Base-by-base conservation (phyloP, 2,113 vertebrate genomes). In the Dicrurus megarhynchus region DNA sequence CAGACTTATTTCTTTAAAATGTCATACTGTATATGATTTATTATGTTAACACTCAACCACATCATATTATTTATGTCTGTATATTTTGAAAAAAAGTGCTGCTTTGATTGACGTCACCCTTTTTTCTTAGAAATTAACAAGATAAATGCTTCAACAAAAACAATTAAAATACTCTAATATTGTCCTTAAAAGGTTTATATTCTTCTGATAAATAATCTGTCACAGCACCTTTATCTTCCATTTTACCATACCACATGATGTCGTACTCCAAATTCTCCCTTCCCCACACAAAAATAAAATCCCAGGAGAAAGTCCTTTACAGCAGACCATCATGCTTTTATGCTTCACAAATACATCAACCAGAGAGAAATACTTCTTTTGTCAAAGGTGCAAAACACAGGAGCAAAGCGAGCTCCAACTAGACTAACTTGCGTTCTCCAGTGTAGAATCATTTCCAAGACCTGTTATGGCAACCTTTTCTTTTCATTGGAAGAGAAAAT, bases 31-130 rank as follows among this genome's bases (percentile, higher is more conserved):
- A 98, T 98, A 98, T 98, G 98, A 98, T 98, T 98, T 98, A 98
- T 98, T 98, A 98, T 98, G 98, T 98, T 98, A 98, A 98, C 98
- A 98, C 98, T 98, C 98, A 98, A 98, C 98, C 98, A 98, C 98
- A 98, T 98, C 97, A 98, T 98, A 98, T 98, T 98, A 98, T 98
- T 98, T 98, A 98, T 98, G 98, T 97, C 98, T 97, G 98, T 98
- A 98, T 98, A 98, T 98, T 97, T 97, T 96, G 98, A 97, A 98
- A 98, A 97, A 98, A 98, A 98, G 98, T 98, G 98, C 97, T 98
- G 98, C 97, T 98, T 95, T 97, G 97, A 98, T 97, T 98, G 98
- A 98, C 95, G 97, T 98, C 93, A 96, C 97, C 97, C 94, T 98
- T 97, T 97, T 97, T 93, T 98, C 97, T 97, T 93, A 96, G 97